Evolutionary conservation across 2,113 vertebrate genomes (phyloP).

Genomic region (Opisthocomus hoazin): DNA sequence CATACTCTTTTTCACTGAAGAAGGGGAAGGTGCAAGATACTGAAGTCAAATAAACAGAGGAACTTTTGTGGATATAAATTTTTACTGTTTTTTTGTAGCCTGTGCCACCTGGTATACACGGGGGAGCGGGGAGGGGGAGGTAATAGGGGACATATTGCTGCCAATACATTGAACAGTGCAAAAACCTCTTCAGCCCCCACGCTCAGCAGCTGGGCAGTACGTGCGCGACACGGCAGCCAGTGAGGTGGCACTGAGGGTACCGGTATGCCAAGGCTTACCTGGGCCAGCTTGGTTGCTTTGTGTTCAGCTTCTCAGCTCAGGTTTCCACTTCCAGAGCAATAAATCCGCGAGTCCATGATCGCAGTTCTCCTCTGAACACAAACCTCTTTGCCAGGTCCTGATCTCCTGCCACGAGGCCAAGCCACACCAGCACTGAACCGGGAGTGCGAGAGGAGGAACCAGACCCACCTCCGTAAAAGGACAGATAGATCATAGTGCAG

Average conservation of each 20-base stretch:
- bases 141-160: background rate
- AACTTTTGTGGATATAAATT: background rate
- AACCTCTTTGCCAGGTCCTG: background rate
- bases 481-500: constrained; percentile 1
- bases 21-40: background rate
- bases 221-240: background rate
- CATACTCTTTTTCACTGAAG: background rate
- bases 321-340: background rate
- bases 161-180: background rate
- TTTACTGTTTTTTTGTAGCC: background rate
- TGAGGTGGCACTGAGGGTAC: background rate
- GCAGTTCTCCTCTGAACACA: background rate
- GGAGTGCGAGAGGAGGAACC: background rate
- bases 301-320: background rate
- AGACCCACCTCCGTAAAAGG: background rate
- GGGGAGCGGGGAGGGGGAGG: background rate
- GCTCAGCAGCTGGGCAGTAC: background rate
- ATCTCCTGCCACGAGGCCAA: background rate
- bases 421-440: background rate
- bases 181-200: background rate
- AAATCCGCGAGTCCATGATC: background rate
- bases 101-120: background rate
- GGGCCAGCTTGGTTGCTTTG: background rate
- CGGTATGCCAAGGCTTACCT: background rate
- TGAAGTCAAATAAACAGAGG: background rate